Base-by-base conservation (phyloP, 2,888 invertebrate genomes). In the Micoletzkya japonica region DNA sequence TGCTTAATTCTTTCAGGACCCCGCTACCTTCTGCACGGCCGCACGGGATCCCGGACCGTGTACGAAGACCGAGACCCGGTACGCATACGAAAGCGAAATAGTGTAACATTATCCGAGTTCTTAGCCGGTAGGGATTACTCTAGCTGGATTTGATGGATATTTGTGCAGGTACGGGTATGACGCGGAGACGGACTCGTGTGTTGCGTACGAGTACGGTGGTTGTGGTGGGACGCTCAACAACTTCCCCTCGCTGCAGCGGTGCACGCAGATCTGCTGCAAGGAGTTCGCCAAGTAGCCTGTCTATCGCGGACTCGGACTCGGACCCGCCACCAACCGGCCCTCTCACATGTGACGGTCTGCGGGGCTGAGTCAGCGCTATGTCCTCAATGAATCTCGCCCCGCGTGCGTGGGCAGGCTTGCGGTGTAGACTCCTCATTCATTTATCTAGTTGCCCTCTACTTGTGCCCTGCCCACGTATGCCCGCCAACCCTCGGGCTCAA, bases 221-320 rank as follows among this genome's bases (percentile, higher is more conserved):
- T 84, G 84, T 67, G 83, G 80, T 30, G 84, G 84, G 61, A 81
- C 82, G 26, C 74, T 84, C 67, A 84, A 84, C 75, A 81, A 82
- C 74, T 82, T 83, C 76, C 72, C 77, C 37, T 80, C 80, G 1
- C 74, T 84, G 39, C 81, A 84, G 67, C 68, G 80, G 68, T 84
- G 84, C 71, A 84, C 82, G 20, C 80, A 84, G 72, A 84, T 84
- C 61, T 84, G 84, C 72, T 84, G 84, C 72, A 81, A 82, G 67
- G 83, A 84, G 61, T 84, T 81, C 73, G 64, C 64, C 7, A 61
- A 24, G 49, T 44, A 44, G 44, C 10, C 44, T n/a, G n/a, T n/a
- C n/a, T n/a, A n/a, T n/a, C n/a, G n/a, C n/a, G n/a, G n/a, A n/a
- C n/a, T n/a, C n/a, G n/a, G n/a, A n/a, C n/a, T n/a, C n/a, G n/a